Evolutionary conservation across 2,113 vertebrate genomes (phyloP).

Genomic region (Labeo rohita): DNA sequence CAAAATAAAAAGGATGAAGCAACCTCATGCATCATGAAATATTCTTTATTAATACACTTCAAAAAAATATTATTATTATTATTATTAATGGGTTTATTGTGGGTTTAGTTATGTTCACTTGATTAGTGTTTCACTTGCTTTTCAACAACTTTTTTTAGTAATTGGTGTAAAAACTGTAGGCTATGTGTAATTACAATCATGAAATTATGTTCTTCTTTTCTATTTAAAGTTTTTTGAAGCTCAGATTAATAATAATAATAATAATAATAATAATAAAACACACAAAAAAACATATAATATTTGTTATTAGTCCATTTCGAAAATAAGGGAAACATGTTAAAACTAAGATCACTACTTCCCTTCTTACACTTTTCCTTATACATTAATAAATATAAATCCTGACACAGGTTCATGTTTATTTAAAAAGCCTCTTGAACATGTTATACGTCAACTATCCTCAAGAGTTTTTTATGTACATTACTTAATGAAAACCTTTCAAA

Average conservation of each 20-base stretch:
- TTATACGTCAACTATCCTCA: not conserved
- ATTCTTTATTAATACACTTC: not conserved
- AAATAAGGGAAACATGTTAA: not conserved
- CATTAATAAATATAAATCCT: not conserved
- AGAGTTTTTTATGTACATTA: not conserved
- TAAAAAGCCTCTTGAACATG: not conserved
- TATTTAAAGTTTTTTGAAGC: not conserved
- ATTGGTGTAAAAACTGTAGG: not conserved
- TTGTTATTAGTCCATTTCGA: not conserved
- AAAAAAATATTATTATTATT: not conserved
- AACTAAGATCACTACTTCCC: not conserved
- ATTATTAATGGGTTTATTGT: not conserved
- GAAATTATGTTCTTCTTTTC: not conserved
- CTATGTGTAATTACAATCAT: not conserved
- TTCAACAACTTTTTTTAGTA: not conserved
- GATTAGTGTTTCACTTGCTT: not conserved
- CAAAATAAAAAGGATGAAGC: not conserved
- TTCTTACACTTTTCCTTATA: not conserved
- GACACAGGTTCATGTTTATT: not conserved
- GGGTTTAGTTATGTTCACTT: not conserved
- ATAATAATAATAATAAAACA: not conserved
- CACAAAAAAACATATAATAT: not conserved
- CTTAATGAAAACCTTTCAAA: not conserved
- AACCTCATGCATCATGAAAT: not conserved
- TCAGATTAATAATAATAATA: not conserved